Evolutionary conservation across 2,888 invertebrate species (phyloP), one percentile per base, ranked within the genome.

Genomic region (Petrolisthes manimaculis): DNA sequence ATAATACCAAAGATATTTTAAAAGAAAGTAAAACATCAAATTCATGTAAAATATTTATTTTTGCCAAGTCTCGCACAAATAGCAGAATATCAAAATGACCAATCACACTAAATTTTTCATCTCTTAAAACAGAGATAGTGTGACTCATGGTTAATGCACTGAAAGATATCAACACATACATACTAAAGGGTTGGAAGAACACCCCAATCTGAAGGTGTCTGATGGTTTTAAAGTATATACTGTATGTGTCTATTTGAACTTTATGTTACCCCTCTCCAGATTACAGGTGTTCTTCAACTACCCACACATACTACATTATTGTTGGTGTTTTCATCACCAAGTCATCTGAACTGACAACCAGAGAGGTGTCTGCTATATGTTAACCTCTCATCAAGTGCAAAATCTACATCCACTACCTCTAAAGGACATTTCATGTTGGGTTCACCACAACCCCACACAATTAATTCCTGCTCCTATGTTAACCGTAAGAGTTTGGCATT

Each of bases 41-140:
- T 21, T 87, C 87, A 83, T 87, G 87, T 87, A 87, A 87, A 87
- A 87, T 87, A 87, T 87, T 71, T 86, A 79, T 83, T 87, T 87
- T 87, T 83, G 79, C 83, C 79, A 87, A 79, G 83, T 80, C 75
- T 87, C 84, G 87, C 87, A 87, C 87, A 87, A 87, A 83, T 87
- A 87, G 87, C 87, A 80, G 87, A 84, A 87, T 87, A 87, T 87
- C 87, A 87, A 87, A 87, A 87, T 78, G 78, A 78, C 80, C 84
- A 74, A 84, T 84, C 87, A 87, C 83, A 87, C 83, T 80, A 67
- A 37, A 83, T 84, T 84, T 71, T 12, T 21, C 77, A 83, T 78
- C 87, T 87, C 87, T 87, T 87, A 87, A 87, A 87, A 87, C 87
- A 87, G 87, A 84, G 87, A 87, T 79, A 83, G 79, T 67, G 81